Evolutionary conservation across 2,797 vertebrate genomes (phyloP), one percentile per base, ranked within the genome.

Genomic region (Sebastes matsubarae): DNA sequence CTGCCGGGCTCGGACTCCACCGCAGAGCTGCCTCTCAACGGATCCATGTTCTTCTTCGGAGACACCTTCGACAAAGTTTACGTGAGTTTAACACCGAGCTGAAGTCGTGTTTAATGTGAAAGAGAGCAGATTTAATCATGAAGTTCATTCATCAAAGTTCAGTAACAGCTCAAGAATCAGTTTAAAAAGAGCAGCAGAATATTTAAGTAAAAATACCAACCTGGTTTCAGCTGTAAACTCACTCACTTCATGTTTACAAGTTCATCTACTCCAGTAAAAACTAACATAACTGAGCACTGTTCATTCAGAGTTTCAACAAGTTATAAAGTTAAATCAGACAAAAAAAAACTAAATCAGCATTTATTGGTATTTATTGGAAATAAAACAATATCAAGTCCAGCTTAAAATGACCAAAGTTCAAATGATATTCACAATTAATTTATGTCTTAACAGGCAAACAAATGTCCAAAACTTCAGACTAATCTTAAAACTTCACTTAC

Each of bases 1-100:
- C 4, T 0, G 8, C 81, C 85, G 34, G 90, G 87, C 0, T 77
- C 85, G 0, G 90, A 92, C 84, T 84, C 84, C 58, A 72, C 42
- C 34, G 85, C 69, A 0, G 75, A 34, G 80, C 82, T 91, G 73
- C 36, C 0, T 0, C 86, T 92, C 3, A 24, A 50, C 72, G 55
- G n/a, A 0, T 24, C 82, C 0, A 10, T 88, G 34, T 20, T 54
- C 8, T 34, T 87, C 50, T 90, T 89, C 84, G 5, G 32, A 1
- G n/a, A 66, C 1, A 6, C 12, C 2, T 77, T 65, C 64, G 14
- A 80, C 71, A 16, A 0, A 22, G 79, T 91, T 25, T 34, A 88
- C 4, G 92, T 93, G 88, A 92, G 92, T 93, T 3, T 1, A 6
- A 16, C 14, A 0, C 5, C 36, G 16, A 1, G 24, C 5, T 2